A percentile compares a stretch with the other conserved stretches of the same genome.
These are phyloP conservation scores for Anguilla rostrata DNA, from an alignment of 2,113 vertebrate genomes.

Conservation along the genomic window DNA sequence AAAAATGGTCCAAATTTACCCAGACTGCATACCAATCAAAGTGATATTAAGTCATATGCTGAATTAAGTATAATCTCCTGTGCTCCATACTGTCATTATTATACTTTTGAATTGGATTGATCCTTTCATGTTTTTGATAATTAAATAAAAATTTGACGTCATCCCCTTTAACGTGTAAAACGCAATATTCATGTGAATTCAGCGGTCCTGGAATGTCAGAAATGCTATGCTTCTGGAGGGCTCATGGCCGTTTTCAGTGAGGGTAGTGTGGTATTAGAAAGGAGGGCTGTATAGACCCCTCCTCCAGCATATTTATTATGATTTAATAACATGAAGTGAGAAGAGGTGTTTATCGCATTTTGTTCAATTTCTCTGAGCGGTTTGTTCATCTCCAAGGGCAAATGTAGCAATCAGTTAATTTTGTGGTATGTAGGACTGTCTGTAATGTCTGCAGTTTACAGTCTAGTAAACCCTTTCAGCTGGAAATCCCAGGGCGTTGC, in stretches of 20 bases:
- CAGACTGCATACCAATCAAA: too few relatives aligned
- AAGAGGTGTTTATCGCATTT: slow-evolving; percentile 40
- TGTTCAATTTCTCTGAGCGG: slow-evolving; percentile 52
- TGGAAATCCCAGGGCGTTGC: slow-evolving; percentile 63
- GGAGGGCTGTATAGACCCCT: not conserved
- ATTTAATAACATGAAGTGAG: slow-evolving; percentile 55
- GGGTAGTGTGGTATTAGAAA: not conserved
- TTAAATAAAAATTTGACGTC: too few relatives aligned
- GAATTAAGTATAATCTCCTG: not conserved
- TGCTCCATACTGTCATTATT: not conserved
- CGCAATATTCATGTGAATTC: not conserved
- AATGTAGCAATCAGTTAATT: slow-evolving; percentile 35
- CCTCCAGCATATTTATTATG: not conserved
- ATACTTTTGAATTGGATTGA: not conserved
- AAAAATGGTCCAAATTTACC: too few relatives aligned
- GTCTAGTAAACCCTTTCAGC: slow-evolving; percentile 64
- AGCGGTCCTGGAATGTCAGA: not conserved
- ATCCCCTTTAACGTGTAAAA: too few relatives aligned
- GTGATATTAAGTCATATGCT: too few relatives aligned
- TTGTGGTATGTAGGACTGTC: slow-evolving; percentile 19
- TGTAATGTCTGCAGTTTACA: slow-evolving; percentile 55
- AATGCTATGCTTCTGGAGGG: not conserved
- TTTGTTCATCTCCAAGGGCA: slow-evolving; percentile 51
- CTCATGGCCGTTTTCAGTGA: not conserved
- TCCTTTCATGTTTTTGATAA: not conserved